A percentile compares a stretch with the other conserved stretches of the same genome.
phyloP scores from a whole-genome alignment of 2,888 invertebrate genomes.

The Ferrisia virgata region DNA sequence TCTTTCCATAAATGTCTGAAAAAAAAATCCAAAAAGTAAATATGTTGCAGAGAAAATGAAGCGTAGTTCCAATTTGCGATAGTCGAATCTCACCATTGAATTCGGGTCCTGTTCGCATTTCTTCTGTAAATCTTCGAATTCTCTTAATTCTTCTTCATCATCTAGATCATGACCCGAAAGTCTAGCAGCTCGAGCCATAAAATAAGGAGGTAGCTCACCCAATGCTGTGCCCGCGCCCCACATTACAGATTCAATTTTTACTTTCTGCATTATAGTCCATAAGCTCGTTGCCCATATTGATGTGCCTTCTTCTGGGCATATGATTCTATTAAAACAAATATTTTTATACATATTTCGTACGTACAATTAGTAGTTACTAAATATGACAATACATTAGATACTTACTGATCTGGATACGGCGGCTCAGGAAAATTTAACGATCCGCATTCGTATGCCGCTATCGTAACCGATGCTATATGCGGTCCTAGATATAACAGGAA shows the following conservation, averaged over 20 bases:
- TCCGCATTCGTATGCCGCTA: conserved; percentile 97
- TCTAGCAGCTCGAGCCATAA: conserved; percentile 95
- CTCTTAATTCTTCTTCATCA: conserved; percentile 68
- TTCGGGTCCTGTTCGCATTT: conserved; percentile 54
- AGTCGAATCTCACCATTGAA: conserved; percentile 49
- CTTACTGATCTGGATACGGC: conserved; percentile 95
- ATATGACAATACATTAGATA: conserved; percentile 48
- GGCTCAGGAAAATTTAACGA: conserved; percentile 93
- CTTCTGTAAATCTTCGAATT: conserved; percentile 69
- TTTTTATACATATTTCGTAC: background rate
- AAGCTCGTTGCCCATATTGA: conserved; percentile 69
- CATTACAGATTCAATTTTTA: conserved; percentile 92
- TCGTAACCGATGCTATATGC: conserved; percentile 95
- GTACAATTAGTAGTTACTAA: background rate
- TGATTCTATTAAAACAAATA: conserved; percentile 63
- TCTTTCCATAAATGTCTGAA: conserved; percentile 65
- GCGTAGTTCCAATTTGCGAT: too few species aligned
- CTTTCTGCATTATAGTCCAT: conserved; percentile 92
- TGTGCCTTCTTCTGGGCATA: conserved; percentile 77
- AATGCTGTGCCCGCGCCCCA: conserved; percentile 98
- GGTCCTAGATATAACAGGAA: conserved; percentile 98
- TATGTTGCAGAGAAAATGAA: too few species aligned
- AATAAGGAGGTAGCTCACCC: conserved; percentile 99
- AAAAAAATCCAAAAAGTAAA: background rate
- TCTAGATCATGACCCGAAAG: conserved; percentile 62